Conservation (phyloP, 2,113 vertebrate genomes). For the Hippocampus comes region DNA sequence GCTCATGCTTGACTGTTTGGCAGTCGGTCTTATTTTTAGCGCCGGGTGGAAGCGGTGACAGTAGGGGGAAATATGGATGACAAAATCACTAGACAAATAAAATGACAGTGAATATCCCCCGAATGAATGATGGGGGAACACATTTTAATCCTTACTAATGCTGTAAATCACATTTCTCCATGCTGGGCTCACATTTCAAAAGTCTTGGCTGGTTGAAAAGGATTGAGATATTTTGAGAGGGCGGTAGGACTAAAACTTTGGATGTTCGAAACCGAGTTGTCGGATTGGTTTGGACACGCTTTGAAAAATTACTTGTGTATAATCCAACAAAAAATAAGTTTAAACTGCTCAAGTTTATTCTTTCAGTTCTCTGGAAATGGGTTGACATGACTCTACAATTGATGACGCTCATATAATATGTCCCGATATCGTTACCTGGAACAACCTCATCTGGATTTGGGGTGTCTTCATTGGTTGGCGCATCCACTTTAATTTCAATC, state of each 20-base stretch:
- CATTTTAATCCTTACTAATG: neutral
- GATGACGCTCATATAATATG: too few species aligned
- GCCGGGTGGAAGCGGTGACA: neutral
- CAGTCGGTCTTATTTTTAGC: conserved; percentile 3
- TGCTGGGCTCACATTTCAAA: neutral
- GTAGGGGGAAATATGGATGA: conserved; percentile 3
- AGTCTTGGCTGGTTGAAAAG: neutral
- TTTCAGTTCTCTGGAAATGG: too few species aligned
- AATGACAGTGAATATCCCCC: neutral
- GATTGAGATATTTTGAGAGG: neutral
- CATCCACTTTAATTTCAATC: conserved; percentile 75
- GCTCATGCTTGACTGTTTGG: conserved; percentile 20
- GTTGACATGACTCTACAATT: too few species aligned
- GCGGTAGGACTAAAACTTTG: neutral
- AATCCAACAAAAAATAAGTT: too few species aligned
- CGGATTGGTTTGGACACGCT: neutral
- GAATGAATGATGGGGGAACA: neutral
- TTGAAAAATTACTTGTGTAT: too few species aligned
- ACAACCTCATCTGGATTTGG: conserved; percentile 79
- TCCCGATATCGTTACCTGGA: conserved; percentile 77
- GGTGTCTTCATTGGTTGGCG: conserved; percentile 77
- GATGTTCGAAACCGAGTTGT: neutral
- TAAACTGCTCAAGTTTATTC: too few species aligned
- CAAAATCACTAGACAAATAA: neutral
- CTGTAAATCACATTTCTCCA: neutral